Evolutionary conservation across 2,888 invertebrate species (phyloP).

Genomic region (Lomographa bimaculata): DNA sequence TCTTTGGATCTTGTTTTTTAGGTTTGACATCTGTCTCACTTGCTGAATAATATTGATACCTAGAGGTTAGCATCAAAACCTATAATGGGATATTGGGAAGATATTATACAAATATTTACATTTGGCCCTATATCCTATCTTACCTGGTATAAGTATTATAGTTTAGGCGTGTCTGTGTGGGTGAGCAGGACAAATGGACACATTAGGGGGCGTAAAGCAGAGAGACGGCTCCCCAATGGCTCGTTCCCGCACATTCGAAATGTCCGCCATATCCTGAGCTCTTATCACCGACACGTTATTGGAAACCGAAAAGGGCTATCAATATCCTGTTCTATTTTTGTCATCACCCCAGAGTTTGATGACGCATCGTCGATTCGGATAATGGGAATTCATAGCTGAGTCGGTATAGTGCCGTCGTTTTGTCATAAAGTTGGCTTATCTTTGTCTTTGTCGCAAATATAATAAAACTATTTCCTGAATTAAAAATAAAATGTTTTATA

Average conservation of each 20-base stretch:
- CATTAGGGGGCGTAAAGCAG: constrained; percentile 56
- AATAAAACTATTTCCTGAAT: no score
- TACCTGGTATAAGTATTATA: constrained; percentile 13
- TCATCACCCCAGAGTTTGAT: constrained; percentile 31
- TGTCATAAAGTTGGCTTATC: constrained; percentile 7
- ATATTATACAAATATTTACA: no score
- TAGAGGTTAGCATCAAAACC: no score
- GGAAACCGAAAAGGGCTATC: constrained; percentile 60
- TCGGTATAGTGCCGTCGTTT: constrained; percentile 2
- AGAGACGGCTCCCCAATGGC: constrained; percentile 51
- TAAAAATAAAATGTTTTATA: no score
- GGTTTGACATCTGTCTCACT: no score
- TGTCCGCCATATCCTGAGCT: constrained; percentile 45
- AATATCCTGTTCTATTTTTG: constrained; percentile 60
- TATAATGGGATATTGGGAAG: no score
- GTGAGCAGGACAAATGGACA: constrained; percentile 37
- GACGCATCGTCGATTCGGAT: constrained; percentile 17
- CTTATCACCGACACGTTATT: constrained; percentile 61
- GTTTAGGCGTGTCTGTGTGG: constrained; percentile 21
- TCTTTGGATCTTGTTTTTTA: no score
- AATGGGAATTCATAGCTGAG: constrained; percentile 19
- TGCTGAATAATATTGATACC: no score
- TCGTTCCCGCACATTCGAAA: constrained; percentile 41
- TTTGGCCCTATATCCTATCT: no score
- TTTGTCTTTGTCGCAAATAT: no score